Evolutionary conservation across 2,113 vertebrate species (phyloP).

Genomic region (Oncorhynchus gorbuscha): DNA sequence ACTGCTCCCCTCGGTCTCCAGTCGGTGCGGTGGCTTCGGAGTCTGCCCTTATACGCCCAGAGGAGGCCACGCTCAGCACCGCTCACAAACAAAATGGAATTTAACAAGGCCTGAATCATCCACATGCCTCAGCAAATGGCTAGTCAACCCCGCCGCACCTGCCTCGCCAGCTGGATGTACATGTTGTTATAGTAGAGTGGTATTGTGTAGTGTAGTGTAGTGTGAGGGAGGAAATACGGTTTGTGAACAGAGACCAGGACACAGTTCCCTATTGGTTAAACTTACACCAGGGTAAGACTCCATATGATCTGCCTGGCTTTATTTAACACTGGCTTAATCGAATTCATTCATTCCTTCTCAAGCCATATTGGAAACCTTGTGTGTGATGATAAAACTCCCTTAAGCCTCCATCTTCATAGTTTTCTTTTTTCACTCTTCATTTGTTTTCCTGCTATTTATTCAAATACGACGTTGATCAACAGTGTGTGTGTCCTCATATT

Average conservation of each 20-base stretch:
- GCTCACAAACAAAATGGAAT: constrained; percentile 76
- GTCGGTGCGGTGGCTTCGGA: constrained; percentile 56
- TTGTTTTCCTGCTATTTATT: neutral
- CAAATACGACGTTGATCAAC: neutral
- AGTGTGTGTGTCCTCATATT: neutral
- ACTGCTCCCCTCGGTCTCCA: constrained; percentile 56
- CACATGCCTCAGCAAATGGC: constrained; percentile 58
- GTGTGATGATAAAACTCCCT: neutral
- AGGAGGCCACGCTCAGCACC: constrained; percentile 66
- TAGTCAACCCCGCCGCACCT: constrained; percentile 53
- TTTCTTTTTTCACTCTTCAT: neutral
- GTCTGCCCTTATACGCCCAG: constrained; percentile 60
- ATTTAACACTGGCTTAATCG: constrained; percentile 9
- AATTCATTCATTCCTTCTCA: neutral
- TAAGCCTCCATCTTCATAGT: neutral
- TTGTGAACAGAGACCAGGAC: constrained; percentile 16
- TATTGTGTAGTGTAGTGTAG: neutral
- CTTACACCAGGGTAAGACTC: constrained; percentile 9
- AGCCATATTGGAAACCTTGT: neutral
- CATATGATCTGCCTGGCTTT: constrained; percentile 9
- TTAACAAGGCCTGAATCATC: constrained; percentile 70
- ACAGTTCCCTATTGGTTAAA: neutral
- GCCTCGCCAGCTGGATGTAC: constrained; percentile 20
- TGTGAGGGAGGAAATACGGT: constrained; percentile 13
- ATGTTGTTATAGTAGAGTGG: constrained; percentile 14